Base-by-base conservation (phyloP, 2,113 vertebrate species). In the Panthera uncia region DNA sequence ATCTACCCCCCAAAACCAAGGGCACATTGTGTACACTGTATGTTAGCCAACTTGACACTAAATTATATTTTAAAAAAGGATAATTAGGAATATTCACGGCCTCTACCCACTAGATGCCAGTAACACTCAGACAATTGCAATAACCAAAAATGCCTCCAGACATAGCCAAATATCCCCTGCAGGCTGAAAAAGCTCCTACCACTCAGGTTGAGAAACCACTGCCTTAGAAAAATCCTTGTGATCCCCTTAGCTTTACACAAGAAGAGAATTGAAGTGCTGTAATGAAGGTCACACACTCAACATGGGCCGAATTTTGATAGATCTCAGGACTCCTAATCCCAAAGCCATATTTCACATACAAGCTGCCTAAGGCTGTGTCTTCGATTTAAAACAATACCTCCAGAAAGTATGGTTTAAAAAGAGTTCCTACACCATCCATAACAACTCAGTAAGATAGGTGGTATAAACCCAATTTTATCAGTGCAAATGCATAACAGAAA, bases 341-440 rank as follows among this genome's bases (percentile, higher is more conserved):
- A 92, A 95, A 90, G 78, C 74, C 16, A 10, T 87, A 85, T 91
- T 96, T 95, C 80, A 97, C 45, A 73, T 87, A 48, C 23, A 71
- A 92, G 69, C 68, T 76, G 85, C 63, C 50, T 81, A 74, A 74
- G 38, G 65, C 23, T 57, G 8, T 90, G 27, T 93, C 74, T 94
- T 95, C 83, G 15, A 76, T 81, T 79, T 80, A 94, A 93, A 96
- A 45, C 15, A 74, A 85, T 96, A 9, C 27, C 31, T 89, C 80
- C 21, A 90, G 36, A 92, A 84, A 65, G 79, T 41, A 68, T 71
- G 33, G 18, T 50, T 81, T 89, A 18, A 71, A 97, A 97, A 88
- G 11, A 91, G 23, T 33, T 71, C 69, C 52, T 65, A 63, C 52
- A 41, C 69, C 3, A 3, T 45, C 78, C 8, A 36, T 92, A 87